Base-by-base conservation (phyloP, 2,888 invertebrate genomes). In the Leucoma salicis region DNA sequence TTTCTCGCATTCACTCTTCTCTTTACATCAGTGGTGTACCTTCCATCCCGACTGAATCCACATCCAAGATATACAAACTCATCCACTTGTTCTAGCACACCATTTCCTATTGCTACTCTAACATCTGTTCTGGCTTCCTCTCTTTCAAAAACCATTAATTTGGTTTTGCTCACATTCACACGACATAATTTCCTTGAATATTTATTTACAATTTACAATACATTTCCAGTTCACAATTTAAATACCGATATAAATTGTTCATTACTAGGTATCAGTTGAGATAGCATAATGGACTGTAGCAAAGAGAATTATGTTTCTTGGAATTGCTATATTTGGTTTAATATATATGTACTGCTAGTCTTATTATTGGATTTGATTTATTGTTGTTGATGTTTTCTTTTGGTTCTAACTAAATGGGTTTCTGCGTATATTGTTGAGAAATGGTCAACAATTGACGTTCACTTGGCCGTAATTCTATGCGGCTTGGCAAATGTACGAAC, bases 251-350 rank as follows among this genome's bases (percentile, higher is more conserved):
- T 46, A 34, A 49, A 52, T 55, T 60, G 53, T 41, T 53, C 46
- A 37, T 52, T 46, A 21, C 35, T 48, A 14, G 29, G 39, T 56
- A 49, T 44, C 33, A 16, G 39, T 48, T 57, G 53, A 57, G 53
- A 53, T 63, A 58, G 10, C 56, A 42, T 62, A 66, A 66, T 61
- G 55, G 54, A 57, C 63, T 62, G 61, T 52, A 51, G 59, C 61
- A 58, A 48, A 68, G 65, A 51, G 54, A 46, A 69, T 73, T 71
- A 63, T 70, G 73, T 74, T 73, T 76, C 68, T 73, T 67, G 60
- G 54, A 52, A 37, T 48, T 63, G 64, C 47, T 54, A 64, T 44
- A 46, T 44, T 11, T 44, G 48, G 49, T 55, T 53, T 46, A 47
- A 31, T 45, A 42, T 41, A 4, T 21, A 21, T 21, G 21, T 21